Conservation (phyloP, 2,797 vertebrate species). For the Atherinosoma microstoma region DNA sequence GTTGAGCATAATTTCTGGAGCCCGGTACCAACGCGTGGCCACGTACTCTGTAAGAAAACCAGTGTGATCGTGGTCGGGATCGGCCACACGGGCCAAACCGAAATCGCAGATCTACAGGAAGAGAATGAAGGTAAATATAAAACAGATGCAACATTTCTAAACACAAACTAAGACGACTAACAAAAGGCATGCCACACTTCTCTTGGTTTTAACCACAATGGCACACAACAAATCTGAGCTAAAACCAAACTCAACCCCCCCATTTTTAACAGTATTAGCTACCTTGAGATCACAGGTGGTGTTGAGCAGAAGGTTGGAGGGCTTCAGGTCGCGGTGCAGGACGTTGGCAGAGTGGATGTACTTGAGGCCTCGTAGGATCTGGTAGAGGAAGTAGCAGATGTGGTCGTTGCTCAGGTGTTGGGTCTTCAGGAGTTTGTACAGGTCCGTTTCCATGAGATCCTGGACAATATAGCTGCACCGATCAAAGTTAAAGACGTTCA, state of each 20-base stretch:
- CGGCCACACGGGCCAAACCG: conserved; percentile 90
- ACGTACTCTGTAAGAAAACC: conserved; percentile 94
- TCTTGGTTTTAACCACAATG: not conserved
- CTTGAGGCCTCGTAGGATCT: conserved; percentile 92
- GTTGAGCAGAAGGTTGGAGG: conserved; percentile 93
- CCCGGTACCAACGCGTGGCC: conserved; percentile 94
- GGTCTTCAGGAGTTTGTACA: conserved; percentile 93
- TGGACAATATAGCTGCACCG: conserved; percentile 90
- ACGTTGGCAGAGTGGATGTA: conserved; percentile 97
- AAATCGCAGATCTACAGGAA: conserved; percentile 90
- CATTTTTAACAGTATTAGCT: not conserved
- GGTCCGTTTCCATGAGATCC: conserved; percentile 95
- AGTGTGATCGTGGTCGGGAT: conserved; percentile 90
- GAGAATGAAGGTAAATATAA: fast-evolving
- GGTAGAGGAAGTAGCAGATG: conserved; percentile 95
- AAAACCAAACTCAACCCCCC: not conserved
- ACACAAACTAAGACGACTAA: not conserved
- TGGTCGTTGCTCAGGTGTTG: conserved; percentile 93
- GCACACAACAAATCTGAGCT: not conserved
- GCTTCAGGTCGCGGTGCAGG: conserved; percentile 93
- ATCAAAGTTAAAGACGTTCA: conserved; percentile 57
- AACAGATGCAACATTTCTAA: not conserved
- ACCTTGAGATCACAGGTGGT: conserved; percentile 96
- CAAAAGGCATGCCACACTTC: not conserved
- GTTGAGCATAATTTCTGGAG: conserved; percentile 95